Evolutionary conservation across 1,140 invertebrate genomes (phyloP), one percentile per base, ranked within the genome.

Genomic region (Lepidotrigona ventralis): DNA sequence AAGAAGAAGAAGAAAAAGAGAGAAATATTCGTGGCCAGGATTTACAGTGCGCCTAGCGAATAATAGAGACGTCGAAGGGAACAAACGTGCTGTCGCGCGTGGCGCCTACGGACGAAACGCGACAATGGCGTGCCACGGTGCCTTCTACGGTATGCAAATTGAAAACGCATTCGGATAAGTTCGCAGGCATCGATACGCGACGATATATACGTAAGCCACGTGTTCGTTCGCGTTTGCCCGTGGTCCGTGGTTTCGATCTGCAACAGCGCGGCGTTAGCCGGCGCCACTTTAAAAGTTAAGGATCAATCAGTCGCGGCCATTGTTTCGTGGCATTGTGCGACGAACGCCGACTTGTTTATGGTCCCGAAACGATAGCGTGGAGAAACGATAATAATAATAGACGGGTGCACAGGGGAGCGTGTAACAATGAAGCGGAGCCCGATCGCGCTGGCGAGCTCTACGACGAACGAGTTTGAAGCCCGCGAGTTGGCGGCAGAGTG

Each of bases 221-320:
- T 60, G 58, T n/a, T 12, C 58, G 58, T 5, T 58, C 19, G 33
- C 21, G 21, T 60, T 23, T 23, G 23, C 23, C 58, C 19, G 56
- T 66, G n/a, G n/a, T 64, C 29, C 17, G 53, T n/a, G 11, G 69
- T 53, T 51, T 33, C 21, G 19, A 19, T 26, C 56, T 33, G 73
- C 56, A 6, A 33, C 15, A 8, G 58, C 29, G 29, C 14, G 73
- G 46, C 53, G 15, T 60, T 58, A 33, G 60, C 26, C 15, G 19
- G 51, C 70, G 68, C 53, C 69, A 79, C 82, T 83, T 83, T 79
- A 83, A 88, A 88, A 87, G 84, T 86, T 84, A 88, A 90, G 87
- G 83, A 88, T 86, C 87, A 90, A 88, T 88, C 82, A 79, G 82
- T 79, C 69, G 76, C 29, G n/a, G 26, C 76, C 53, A 83, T 83